A percentile compares a stretch with the other conserved stretches of the same genome.
Conservation (phyloP, 2,113 vertebrate genomes). For the Puffinus mauretanicus region DNA sequence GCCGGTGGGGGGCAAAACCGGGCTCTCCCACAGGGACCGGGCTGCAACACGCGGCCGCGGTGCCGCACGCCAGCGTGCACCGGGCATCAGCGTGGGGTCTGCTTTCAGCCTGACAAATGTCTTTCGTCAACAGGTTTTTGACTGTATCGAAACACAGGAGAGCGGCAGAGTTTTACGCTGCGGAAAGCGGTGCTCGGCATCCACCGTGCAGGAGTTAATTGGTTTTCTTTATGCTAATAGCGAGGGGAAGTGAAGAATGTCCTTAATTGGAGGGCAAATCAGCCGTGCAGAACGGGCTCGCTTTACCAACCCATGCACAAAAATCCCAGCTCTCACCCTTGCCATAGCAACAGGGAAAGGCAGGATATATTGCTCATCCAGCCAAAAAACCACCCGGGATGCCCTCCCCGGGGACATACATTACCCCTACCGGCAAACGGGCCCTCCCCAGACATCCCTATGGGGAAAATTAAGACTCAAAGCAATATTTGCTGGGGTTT, state of each 20-base stretch:
- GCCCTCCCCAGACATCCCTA: background rate
- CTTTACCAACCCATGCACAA: background rate
- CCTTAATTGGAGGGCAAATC: slow-evolving; percentile 46
- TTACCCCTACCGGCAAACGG: fast-evolving
- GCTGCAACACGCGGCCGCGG: fast-evolving
- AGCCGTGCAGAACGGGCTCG: background rate
- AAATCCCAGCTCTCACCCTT: background rate
- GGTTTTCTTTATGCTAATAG: slow-evolving; percentile 52
- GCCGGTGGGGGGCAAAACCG: fast-evolving
- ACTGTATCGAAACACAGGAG: fast-evolving
- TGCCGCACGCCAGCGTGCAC: fast-evolving
- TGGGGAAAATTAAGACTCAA: background rate
- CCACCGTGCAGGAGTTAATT: background rate
- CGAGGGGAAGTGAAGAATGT: slow-evolving; percentile 44
- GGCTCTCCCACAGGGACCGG: fast-evolving
- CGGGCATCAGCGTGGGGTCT: background rate
- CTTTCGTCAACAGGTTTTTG: background rate
- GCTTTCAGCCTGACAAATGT: background rate
- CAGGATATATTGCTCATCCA: background rate
- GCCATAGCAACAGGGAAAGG: background rate
- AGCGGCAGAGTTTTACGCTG: background rate
- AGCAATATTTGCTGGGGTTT: background rate
- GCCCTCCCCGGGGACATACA: background rate
- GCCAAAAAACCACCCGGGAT: background rate
- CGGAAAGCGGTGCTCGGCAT: fast-evolving